Evolutionary conservation across 1,140 invertebrate genomes (phyloP), one percentile per base, ranked within the genome.

Genomic region (Bombus confusus): DNA sequence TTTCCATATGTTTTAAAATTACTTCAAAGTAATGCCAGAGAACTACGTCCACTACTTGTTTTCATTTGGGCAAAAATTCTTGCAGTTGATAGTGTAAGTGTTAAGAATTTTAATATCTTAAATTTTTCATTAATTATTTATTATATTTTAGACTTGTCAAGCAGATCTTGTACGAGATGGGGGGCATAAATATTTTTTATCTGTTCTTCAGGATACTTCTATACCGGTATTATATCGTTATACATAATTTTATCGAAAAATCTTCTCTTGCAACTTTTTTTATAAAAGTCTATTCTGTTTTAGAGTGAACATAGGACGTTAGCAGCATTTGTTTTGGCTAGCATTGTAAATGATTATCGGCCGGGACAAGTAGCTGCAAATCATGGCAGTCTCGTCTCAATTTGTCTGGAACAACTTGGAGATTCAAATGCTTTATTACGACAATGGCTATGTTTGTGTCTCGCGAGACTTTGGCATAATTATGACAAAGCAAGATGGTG

Each of bases 1-100:
- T 99, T 99, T 95, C 99, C 99, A 8, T 99, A 99, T 95, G 99
- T 99, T 86, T 96, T 99, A 15, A 99, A 99, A 94, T 95, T 99
- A 83, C 95, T 99, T 71, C 99, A 99, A 95, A 98, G 98, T 89
- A 98, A 97, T 87, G 98, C 98, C 3, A 96, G 97, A 89, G 99
- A 99, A 95, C 95, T 99, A 80, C 96, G 99, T 57, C 98, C 98
- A 18, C 96, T 99, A 62, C 96, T 99, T 75, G 98, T 99, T 47
- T 99, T 99, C 93, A 99, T 99, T 88, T 99, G 99, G 99, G 99
- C 99, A 12, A 99, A 99, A 96, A 99, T 99, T 89, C 95, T 99
- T 73, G 98, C 99, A 82, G 98, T 99, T 22, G 99, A 99, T 95
- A 97, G 97, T 94, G 98, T 98, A 94, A 96, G 96, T 96, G 5